These are phyloP conservation scores for Malurus splendens DNA, from an alignment of 2,797 vertebrate genomes.

Conservation along the genomic window DNA sequence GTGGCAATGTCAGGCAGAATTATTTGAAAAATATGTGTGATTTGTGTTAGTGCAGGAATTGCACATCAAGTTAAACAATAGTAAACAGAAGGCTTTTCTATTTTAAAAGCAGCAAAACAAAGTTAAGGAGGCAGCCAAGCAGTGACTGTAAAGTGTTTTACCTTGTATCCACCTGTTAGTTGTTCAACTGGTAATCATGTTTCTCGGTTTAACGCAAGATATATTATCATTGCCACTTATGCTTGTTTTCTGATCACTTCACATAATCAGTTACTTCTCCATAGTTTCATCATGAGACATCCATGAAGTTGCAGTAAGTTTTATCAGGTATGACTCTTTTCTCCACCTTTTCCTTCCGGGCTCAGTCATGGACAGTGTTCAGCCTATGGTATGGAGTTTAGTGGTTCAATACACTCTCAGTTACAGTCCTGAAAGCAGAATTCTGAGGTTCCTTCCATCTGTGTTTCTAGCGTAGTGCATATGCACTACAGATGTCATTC, in stretches of 20 bases:
- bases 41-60: neutral
- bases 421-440: neutral
- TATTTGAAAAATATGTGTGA: neutral
- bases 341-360: neutral
- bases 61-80: neutral
- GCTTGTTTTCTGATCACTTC: neutral
- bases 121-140: neutral
- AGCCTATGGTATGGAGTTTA: neutral
- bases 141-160: neutral
- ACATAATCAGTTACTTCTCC: neutral
- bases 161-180: neutral
- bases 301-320: slow-evolving; percentile 7
- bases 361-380: accelerated
- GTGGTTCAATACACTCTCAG: neutral
- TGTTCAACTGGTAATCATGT: neutral
- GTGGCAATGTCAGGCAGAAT: neutral
- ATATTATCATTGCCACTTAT: neutral
- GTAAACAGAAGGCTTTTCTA: neutral
- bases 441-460: neutral
- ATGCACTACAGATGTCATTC: neutral
- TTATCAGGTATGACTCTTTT: neutral
- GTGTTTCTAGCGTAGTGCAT: neutral
- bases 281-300: slow-evolving; percentile 26
- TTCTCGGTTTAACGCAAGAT: neutral
- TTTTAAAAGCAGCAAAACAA: neutral